Percentiles rank a stretch among this genome's conserved stretches.
phyloP scores from a whole-genome alignment of 2,797 vertebrate genomes.

The Falco novaeseelandiae region DNA sequence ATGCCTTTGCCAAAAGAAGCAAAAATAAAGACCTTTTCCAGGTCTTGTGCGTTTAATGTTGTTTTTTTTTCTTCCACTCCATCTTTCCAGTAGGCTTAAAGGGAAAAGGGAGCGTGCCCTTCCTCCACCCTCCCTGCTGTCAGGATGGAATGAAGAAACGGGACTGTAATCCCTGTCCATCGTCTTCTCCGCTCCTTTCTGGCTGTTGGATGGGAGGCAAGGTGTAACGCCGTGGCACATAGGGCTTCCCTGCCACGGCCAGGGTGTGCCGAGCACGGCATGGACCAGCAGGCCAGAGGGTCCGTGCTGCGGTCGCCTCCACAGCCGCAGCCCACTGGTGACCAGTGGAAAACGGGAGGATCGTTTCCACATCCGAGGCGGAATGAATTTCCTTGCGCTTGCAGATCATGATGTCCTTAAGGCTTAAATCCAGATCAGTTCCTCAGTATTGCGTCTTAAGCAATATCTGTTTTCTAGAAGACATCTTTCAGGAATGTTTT shows the following conservation, averaged over 20 bases:
- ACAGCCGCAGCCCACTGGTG: not conserved
- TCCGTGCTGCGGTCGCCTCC: not conserved
- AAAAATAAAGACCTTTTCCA: not conserved
- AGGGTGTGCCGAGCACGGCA: not conserved
- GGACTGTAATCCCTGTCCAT: accelerated
- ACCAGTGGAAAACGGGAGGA: not conserved
- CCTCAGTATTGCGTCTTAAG: not conserved
- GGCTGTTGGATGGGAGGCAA: not conserved
- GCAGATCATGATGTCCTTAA: not conserved
- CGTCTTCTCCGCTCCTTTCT: accelerated
- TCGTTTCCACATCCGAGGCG: not conserved
- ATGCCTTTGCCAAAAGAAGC: too few relatives aligned
- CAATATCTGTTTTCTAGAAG: not conserved
- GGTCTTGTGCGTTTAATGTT: not conserved
- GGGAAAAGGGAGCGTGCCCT: not conserved
- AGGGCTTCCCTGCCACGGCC: not conserved
- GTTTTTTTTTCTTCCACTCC: not conserved
- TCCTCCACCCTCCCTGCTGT: not conserved
- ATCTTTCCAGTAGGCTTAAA: not conserved
- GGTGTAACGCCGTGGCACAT: accelerated
- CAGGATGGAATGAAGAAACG: not conserved
- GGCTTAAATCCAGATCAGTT: not conserved
- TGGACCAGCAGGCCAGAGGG: not conserved
- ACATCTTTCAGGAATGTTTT: not conserved
- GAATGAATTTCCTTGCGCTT: not conserved